These are phyloP conservation scores for Prionace glauca DNA, from an alignment of 2,797 vertebrate species.

Conservation along the genomic window DNA sequence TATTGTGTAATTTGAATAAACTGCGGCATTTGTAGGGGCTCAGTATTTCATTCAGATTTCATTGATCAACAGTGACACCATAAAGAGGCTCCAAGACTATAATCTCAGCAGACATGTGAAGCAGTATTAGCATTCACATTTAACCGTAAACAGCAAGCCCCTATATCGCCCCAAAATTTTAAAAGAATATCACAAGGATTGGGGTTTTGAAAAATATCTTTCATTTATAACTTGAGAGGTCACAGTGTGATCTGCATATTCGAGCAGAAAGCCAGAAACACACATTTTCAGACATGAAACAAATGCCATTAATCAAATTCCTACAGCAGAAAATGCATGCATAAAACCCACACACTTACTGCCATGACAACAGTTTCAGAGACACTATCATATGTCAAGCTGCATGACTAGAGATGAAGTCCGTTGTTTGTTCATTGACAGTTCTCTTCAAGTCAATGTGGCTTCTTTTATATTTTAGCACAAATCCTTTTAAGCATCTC, in stretches of 20 bases:
- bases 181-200: slow-evolving; percentile 23
- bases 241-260: slow-evolving; percentile 32
- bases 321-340: slow-evolving; percentile 92
- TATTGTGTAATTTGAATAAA: slow-evolving; percentile 35
- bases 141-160: slow-evolving; percentile 8
- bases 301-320: slow-evolving; percentile 97
- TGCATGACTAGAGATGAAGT: slow-evolving; percentile 93
- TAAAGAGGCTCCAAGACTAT: slow-evolving; percentile 10
- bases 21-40: neutral
- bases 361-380: slow-evolving; percentile 95
- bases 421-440: slow-evolving; percentile 88
- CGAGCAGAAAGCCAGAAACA: slow-evolving; percentile 27
- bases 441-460: slow-evolving; percentile 75
- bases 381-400: slow-evolving; percentile 99
- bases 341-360: slow-evolving; percentile 99
- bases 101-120: slow-evolving; percentile 17
- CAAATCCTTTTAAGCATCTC: slow-evolving; percentile 38
- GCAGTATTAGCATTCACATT: slow-evolving; percentile 9
- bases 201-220: slow-evolving; percentile 22
- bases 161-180: neutral
- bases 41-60: slow-evolving; percentile 33
- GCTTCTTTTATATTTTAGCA: slow-evolving; percentile 55
- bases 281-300: slow-evolving; percentile 64
- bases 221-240: slow-evolving; percentile 10
- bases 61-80: slow-evolving; percentile 36